Evolutionary conservation across 2,888 invertebrate species (phyloP), one percentile per base, ranked within the genome.

Genomic region (Acronicta leporina): DNA sequence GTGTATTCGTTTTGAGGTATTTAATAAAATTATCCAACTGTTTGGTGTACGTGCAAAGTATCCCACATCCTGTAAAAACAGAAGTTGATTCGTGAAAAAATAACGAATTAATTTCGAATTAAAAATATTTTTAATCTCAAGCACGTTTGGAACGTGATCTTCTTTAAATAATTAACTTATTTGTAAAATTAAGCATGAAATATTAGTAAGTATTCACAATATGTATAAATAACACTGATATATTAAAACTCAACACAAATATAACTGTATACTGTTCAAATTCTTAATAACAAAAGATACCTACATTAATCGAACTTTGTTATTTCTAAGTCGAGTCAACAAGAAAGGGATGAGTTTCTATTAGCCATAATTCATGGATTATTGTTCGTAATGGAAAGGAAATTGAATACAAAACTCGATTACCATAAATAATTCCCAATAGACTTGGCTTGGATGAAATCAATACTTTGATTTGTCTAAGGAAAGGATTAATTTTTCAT

Each of bases 351-450:
- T 83, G 80, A 80, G 73, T 82, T 82, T 75, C 83, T 75, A 78
- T 81, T 78, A 80, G 75, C 77, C 65, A 83, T 88, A 85, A 87
- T 81, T 88, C 83, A 85, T 76, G 81, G 79, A 85, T 77, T 77
- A 77, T 68, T 77, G 73, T 82, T 81, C 76, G 77, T 83, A 83
- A 82, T 81, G 81, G 84, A 85, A 83, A 84, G 90, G 89, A 89
- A 88, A 89, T 89, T 87, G 87, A 83, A 87, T 77, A 85, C 87
- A 84, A 83, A 88, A 86, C 84, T 88, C 87, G 79, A 87, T 89
- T 85, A 86, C 81, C 84, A 84, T 87, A 85, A 87, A 86, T 85
- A 85, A 84, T 83, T 75, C 79, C 71, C 75, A 68, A 71, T 72
- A 73, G 70, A 69, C 69, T 73, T 75, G 69, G 68, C 77, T 81